phyloP scores from a whole-genome alignment of 2,797 vertebrate genomes.

The Champsocephalus esox region DNA sequence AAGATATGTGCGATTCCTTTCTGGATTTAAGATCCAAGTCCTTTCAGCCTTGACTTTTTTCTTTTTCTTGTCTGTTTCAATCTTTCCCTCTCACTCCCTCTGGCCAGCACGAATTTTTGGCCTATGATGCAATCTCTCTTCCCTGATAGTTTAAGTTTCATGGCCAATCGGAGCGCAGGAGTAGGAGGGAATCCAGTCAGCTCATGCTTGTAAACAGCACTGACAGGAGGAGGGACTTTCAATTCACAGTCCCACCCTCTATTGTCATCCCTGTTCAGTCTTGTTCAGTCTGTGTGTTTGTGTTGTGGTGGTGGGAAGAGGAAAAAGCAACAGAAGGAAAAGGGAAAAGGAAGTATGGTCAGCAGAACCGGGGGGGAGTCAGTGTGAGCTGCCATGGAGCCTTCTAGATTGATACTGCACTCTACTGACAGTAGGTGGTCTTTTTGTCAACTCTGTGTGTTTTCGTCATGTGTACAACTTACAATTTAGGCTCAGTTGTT shows the following conservation, averaged over 20 bases:
- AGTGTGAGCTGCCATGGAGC: conserved; percentile 72
- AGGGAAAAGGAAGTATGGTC: conserved; percentile 56
- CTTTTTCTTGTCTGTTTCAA: conserved; percentile 35
- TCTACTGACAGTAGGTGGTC: conserved; percentile 70
- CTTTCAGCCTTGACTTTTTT: conserved; percentile 2
- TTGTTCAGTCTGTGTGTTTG: conserved; percentile 19
- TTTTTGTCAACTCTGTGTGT: conserved; percentile 47
- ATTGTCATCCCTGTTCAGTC: conserved; percentile 69
- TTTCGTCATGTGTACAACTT: conserved; percentile 18
- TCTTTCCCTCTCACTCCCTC: conserved; percentile 52
- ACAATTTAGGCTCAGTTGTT: conserved; percentile 29
- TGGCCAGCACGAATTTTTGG: conserved; percentile 74
- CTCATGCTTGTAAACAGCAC: conserved; percentile 67
- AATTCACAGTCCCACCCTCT: conserved; percentile 61
- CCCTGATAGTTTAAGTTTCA: conserved; percentile 48
- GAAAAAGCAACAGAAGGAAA: conserved; percentile 36
- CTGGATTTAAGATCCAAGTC: background rate
- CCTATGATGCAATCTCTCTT: conserved; percentile 81
- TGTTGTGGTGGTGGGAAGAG: conserved; percentile 37
- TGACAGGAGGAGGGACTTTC: conserved; percentile 74
- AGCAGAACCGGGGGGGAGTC: conserved; percentile 14
- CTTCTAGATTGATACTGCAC: conserved; percentile 56
- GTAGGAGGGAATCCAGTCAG: conserved; percentile 64
- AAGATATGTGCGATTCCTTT: background rate
- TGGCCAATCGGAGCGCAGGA: conserved; percentile 73